Conservation (phyloP, 2,888 invertebrate genomes). For the Drosophila yooni region DNA sequence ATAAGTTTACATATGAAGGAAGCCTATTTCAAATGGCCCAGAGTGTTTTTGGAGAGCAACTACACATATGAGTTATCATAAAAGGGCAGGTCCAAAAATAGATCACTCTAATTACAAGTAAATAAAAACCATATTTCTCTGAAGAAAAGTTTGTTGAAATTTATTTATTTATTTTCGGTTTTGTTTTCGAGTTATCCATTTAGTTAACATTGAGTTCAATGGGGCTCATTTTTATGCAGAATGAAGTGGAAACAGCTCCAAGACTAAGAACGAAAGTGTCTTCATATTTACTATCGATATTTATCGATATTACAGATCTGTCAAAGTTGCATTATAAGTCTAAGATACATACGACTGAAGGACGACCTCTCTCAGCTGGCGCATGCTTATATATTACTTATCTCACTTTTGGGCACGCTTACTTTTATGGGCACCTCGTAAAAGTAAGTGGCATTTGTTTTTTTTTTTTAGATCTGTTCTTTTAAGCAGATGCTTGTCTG, state of each 20-base stretch:
- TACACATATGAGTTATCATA: neutral
- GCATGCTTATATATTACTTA: neutral
- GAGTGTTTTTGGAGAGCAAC: neutral
- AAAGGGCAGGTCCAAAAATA: neutral
- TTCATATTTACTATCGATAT: neutral
- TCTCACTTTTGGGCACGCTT: neutral
- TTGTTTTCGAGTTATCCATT: neutral
- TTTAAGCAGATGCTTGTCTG: neutral
- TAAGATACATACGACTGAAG: neutral
- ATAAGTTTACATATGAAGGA: neutral
- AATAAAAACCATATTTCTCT: neutral
- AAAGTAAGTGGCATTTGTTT: conserved; percentile 3
- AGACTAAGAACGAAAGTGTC: neutral
- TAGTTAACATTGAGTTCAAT: conserved; percentile 4
- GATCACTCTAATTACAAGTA: neutral
- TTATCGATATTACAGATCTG: neutral
- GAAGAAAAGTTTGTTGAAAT: neutral
- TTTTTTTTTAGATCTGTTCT: neutral
- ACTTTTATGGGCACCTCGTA: neutral
- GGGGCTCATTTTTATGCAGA: neutral
- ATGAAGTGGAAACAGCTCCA: neutral
- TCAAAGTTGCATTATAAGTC: neutral
- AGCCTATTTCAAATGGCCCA: neutral
- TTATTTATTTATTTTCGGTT: neutral
- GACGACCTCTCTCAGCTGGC: neutral